These are phyloP conservation scores for Drosophila setosimentum DNA, from an alignment of 2,888 invertebrate genomes.

Conservation along the genomic window DNA sequence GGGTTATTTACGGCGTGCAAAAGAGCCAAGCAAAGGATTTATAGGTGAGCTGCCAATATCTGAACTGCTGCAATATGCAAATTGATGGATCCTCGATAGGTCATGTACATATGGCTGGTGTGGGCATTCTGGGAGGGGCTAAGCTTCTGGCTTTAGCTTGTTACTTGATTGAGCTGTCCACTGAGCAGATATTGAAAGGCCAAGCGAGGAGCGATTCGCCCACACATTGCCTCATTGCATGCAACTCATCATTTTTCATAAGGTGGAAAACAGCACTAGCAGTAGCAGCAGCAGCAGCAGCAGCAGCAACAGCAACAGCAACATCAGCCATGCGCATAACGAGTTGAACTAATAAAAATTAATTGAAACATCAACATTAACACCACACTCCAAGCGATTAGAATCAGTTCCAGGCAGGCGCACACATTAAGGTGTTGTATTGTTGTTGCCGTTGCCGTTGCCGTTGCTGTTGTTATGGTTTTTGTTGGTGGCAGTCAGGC, in stretches of 20 bases:
- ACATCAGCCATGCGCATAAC: conserved; percentile 48
- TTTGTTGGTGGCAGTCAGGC: conserved; percentile 63
- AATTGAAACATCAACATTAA: conserved; percentile 79
- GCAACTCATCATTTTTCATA: conserved; percentile 67
- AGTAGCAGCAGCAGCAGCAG: not conserved
- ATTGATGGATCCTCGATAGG: conserved; percentile 77
- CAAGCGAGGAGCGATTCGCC: conserved; percentile 15
- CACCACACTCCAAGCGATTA: conserved; percentile 73
- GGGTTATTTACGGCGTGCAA: conserved; percentile 78
- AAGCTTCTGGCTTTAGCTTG: conserved; percentile 66
- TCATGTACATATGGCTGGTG: conserved; percentile 71
- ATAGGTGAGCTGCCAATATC: conserved; percentile 64
- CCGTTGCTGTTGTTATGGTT: conserved; percentile 27
- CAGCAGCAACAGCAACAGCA: not conserved
- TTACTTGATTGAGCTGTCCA: conserved; percentile 67
- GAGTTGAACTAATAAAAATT: conserved; percentile 76
- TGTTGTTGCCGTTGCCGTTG: conserved; percentile 42
- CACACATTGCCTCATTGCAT: conserved; percentile 22
- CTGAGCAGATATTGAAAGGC: conserved; percentile 20
- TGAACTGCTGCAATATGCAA: conserved; percentile 74
- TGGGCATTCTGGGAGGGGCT: conserved; percentile 3
- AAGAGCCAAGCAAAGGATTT: conserved; percentile 71
- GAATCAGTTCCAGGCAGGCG: conserved; percentile 79
- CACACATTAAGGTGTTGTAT: conserved; percentile 75
- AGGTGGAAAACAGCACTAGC: not conserved